These are phyloP conservation scores for Mesochorus sp. DNA, from an alignment of 2,888 invertebrate genomes.

Conservation along the genomic window DNA sequence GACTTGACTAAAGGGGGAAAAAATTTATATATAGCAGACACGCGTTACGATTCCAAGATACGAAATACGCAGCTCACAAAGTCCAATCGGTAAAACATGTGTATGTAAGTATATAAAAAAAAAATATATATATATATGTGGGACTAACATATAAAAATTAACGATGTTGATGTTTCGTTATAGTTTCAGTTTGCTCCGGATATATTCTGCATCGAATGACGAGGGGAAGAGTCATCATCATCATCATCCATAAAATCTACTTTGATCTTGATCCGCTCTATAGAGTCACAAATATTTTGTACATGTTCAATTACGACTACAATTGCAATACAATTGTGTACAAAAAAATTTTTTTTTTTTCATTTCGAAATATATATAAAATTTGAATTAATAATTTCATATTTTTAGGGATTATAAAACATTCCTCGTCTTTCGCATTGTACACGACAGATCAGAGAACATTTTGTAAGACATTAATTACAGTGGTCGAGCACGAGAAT, in stretches of 20 bases:
- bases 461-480: slow-evolving; percentile 16
- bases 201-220: slow-evolving; percentile 28
- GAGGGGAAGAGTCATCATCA: slow-evolving; percentile 60
- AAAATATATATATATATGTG: no score
- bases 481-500: not conserved
- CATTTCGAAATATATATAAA: not conserved
- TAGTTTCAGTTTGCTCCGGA: slow-evolving; percentile 24
- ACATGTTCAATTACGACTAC: not conserved
- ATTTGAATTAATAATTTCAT: not conserved
- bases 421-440: not conserved
- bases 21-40: no score
- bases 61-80: slow-evolving; percentile 10
- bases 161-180: slow-evolving; percentile 19
- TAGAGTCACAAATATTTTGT: not conserved
- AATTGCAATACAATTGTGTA: not conserved
- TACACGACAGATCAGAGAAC: not conserved
- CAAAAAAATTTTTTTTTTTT: not conserved
- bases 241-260: slow-evolving; percentile 68
- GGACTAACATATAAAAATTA: not conserved
- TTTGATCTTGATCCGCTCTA: slow-evolving; percentile 72
- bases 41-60: no score
- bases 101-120: not conserved
- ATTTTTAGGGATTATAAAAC: not conserved
- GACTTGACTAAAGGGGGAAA: no score
- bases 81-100: slow-evolving; percentile 1